Evolutionary conservation across 1,140 invertebrate genomes (phyloP), one percentile per base, ranked within the genome.

Genomic region (Drosophila bocqueti): DNA sequence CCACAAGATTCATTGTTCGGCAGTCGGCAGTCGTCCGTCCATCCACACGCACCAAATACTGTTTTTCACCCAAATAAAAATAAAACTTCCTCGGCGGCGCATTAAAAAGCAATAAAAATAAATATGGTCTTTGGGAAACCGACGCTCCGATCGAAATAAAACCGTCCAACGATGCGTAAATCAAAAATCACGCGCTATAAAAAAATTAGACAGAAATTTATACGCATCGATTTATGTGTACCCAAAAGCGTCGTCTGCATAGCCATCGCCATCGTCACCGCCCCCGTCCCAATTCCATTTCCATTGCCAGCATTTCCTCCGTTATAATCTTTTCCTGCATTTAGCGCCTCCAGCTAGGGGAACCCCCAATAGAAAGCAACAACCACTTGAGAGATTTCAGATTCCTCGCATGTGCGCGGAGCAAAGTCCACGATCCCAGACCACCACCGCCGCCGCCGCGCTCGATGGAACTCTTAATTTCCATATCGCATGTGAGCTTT

Each of bases 101-200:
- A 90, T 90, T 90, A 90, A 90, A 90, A 90, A 90, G 81, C 85
- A 90, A 90, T 90, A 90, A 90, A 89, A 90, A 90, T 85, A 85
- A 90, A 87, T 84, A 87, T 84, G 84, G 66, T 69, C 84, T 57
- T 68, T 74, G 83, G 85, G 84, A 87, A 81, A 78, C 64, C 73
- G 81, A 80, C 54, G 54, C 74, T 76, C 46, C 85, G 76, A 85
- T 79, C 81, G 76, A 80, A 90, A 90, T 82, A 90, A 90, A 90
- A 85, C 83, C 63, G 74, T 86, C 85, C 60, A 82, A 91, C 71
- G 71, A 77, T 64, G 81, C 85, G 86, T 90, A 90, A 90, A 90
- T 90, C 85, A 90, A 90, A 89, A 85, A 85, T 90, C 85, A 90
- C 76, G 79, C 75, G 78, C 76, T 69, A 87, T 77, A 74, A 68